These are phyloP conservation scores for Paradoxurus hermaphroditus DNA, from an alignment of 2,113 vertebrate species.

Conservation along the genomic window DNA sequence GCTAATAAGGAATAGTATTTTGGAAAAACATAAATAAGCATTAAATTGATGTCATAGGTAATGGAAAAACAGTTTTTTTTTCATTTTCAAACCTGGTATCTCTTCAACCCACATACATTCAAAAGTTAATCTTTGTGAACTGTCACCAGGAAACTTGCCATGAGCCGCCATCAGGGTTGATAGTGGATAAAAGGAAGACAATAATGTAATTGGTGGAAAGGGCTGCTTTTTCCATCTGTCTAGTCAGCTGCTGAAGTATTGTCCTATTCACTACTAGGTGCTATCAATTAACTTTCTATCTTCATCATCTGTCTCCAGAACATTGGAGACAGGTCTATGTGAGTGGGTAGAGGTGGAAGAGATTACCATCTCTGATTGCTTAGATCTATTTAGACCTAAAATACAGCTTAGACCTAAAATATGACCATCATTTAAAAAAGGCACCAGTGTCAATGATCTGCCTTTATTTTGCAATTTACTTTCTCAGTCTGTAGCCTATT, in stretches of 20 bases:
- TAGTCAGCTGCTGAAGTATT: background rate
- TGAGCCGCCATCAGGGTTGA: background rate
- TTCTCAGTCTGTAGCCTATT: background rate
- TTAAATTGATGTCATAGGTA: constrained; percentile 43
- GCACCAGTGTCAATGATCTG: background rate
- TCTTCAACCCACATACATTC: constrained; percentile 25
- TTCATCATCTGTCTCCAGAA: constrained; percentile 4
- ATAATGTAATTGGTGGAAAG: background rate
- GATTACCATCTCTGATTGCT: background rate
- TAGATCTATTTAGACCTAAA: background rate
- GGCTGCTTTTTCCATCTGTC: background rate
- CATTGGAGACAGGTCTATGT: background rate
- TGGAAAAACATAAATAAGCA: constrained; percentile 17
- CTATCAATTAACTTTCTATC: background rate
- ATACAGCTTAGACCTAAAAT: background rate
- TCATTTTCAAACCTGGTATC: constrained; percentile 36
- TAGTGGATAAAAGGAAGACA: constrained; percentile 21
- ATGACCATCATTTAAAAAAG: background rate
- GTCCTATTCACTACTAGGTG: background rate
- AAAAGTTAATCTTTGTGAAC: constrained; percentile 41
- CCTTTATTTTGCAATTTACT: background rate
- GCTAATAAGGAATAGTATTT: background rate
- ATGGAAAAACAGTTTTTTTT: constrained; percentile 21
- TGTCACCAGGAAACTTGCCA: background rate
- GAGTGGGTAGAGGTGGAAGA: background rate